These are phyloP conservation scores for Anastrepha ludens DNA, from an alignment of 1,140 invertebrate genomes.

Conservation along the genomic window DNA sequence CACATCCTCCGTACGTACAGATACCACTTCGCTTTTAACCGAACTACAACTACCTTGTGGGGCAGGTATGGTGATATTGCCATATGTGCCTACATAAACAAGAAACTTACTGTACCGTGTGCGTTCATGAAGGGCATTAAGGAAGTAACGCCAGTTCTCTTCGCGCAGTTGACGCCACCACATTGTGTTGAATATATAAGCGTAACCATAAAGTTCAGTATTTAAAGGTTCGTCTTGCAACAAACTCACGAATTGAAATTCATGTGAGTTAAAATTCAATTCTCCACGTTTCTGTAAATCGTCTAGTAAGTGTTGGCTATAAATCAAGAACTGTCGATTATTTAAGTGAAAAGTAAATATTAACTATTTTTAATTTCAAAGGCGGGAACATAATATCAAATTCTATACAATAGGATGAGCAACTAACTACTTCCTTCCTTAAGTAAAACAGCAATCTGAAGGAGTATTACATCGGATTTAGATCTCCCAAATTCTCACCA, in stretches of 20 bases:
- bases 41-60: background rate
- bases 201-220: background rate
- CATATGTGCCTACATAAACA: background rate
- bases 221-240: background rate
- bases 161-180: slow-evolving; percentile 35
- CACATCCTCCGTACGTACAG: background rate
- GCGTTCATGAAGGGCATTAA: background rate
- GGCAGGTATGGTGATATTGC: background rate
- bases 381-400: no score
- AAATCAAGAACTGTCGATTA: no score
- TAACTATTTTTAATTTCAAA: no score
- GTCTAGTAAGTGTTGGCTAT: no score
- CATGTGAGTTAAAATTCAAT: background rate
- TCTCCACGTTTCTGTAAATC: no score
- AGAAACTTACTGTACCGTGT: background rate
- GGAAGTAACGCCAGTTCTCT: slow-evolving; percentile 20
- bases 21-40: background rate
- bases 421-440: no score
- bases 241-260: slow-evolving; percentile 14
- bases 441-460: no score
- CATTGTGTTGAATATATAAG: background rate
- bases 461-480: no score
- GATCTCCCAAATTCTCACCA: no score
- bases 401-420: no score
- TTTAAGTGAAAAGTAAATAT: no score